These are phyloP conservation scores for Crotalus horridus DNA, from an alignment of 2,113 vertebrate genomes.

Conservation along the genomic window DNA sequence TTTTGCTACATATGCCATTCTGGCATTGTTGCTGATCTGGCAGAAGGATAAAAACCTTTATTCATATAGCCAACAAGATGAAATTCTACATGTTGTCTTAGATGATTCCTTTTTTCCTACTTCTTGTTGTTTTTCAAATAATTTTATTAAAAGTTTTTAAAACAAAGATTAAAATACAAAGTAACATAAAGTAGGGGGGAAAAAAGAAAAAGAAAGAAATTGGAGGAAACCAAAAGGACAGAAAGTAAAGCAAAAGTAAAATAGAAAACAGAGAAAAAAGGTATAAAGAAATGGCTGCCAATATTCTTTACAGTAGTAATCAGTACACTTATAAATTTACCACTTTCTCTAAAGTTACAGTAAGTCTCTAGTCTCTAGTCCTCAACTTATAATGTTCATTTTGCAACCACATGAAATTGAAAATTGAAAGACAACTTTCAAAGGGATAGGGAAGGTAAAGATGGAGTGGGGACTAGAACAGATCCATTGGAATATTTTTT, in stretches of 20 bases:
- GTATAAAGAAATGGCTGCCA: neutral
- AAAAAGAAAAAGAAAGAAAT: neutral
- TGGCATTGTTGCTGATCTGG: neutral
- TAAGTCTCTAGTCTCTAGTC: neutral
- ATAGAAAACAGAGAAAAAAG: neutral
- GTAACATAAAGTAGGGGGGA: neutral
- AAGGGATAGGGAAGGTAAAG: neutral
- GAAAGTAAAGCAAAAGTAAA: neutral
- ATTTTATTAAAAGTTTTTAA: neutral
- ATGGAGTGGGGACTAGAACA: neutral
- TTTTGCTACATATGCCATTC: neutral
- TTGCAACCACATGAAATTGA: neutral
- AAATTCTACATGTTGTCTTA: neutral
- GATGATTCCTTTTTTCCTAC: neutral
- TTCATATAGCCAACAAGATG: neutral
- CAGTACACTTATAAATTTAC: neutral
- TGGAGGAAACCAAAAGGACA: neutral
- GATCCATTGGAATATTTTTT: neutral
- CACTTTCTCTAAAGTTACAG: neutral
- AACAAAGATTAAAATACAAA: neutral
- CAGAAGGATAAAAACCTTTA: neutral
- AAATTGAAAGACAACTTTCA: neutral
- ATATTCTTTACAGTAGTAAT: neutral
- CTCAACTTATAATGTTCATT: neutral
- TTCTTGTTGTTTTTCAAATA: neutral